Conservation (phyloP, 2,888 invertebrate genomes). For the Patella pellucida region DNA sequence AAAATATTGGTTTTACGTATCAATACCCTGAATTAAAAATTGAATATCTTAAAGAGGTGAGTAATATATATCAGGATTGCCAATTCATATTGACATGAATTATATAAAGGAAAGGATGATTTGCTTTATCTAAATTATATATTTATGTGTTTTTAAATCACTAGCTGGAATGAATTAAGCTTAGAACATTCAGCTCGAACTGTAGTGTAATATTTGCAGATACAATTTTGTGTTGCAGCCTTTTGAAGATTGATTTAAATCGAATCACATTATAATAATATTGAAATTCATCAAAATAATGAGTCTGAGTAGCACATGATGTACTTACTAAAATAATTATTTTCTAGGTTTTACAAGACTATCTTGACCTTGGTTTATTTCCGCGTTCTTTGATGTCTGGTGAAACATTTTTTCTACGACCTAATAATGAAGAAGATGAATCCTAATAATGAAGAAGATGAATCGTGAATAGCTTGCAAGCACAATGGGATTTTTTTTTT, state of each 20-base stretch:
- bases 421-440: slow-evolving; percentile 22
- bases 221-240: no score
- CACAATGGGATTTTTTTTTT: no score
- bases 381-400: slow-evolving; percentile 73
- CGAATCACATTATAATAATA: no score
- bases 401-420: slow-evolving; percentile 36
- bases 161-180: no score
- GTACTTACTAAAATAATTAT: background rate
- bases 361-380: slow-evolving; percentile 85
- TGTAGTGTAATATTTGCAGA: no score
- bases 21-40: slow-evolving; percentile 78
- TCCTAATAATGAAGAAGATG: slow-evolving; percentile 20
- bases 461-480: background rate
- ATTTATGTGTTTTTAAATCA: no score
- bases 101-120: no score
- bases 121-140: no score
- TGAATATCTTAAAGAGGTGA: slow-evolving; percentile 77
- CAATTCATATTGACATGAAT: no score
- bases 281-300: background rate
- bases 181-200: no score
- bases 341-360: slow-evolving; percentile 83
- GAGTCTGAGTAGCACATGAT: background rate
- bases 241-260: no score
- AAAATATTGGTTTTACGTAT: slow-evolving; percentile 76
- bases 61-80: slow-evolving; percentile 15